A percentile compares a stretch with the other conserved stretches of the same genome.
Conservation (phyloP, 2,113 vertebrate genomes). For the Pipa parva region DNA sequence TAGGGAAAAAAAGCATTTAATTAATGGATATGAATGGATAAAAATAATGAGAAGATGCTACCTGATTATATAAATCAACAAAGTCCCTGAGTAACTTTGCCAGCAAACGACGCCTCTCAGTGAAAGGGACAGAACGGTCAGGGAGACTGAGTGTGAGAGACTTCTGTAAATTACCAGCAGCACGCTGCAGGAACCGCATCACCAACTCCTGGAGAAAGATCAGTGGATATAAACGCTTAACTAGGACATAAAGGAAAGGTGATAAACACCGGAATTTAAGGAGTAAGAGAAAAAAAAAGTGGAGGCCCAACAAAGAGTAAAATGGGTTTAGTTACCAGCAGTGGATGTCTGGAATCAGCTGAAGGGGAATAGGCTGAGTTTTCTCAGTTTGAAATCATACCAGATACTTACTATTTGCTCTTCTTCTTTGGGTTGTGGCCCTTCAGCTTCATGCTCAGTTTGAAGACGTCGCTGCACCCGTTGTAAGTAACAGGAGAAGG, state of each 20-base stretch:
- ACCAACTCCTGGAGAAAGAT: constrained; percentile 83
- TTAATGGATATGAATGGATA: too few relatives aligned
- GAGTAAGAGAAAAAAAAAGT: background rate
- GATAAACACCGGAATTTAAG: background rate
- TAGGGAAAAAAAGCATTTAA: too few relatives aligned
- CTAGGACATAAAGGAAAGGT: constrained; percentile 1
- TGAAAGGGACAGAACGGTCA: constrained; percentile 66
- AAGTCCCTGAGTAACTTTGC: constrained; percentile 86
- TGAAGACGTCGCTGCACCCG: constrained; percentile 83
- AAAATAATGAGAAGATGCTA: constrained; percentile 45
- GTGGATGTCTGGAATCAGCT: too few relatives aligned
- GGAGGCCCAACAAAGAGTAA: too few relatives aligned
- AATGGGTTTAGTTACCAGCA: too few relatives aligned
- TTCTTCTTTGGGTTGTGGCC: constrained; percentile 71
- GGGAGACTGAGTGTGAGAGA: constrained; percentile 76
- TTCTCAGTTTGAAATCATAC: too few relatives aligned
- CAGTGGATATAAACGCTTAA: constrained; percentile 11
- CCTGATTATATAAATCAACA: constrained; percentile 82
- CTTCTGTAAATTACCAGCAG: constrained; percentile 82
- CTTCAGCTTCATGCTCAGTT: constrained; percentile 65
- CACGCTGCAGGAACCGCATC: constrained; percentile 83
- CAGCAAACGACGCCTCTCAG: constrained; percentile 77
- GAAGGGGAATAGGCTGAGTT: too few relatives aligned
- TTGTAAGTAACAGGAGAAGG: constrained; percentile 89
- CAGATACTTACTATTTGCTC: constrained; percentile 88